phyloP scores from a whole-genome alignment of 1,140 invertebrate species.

The Penaeus vannamei region DNA sequence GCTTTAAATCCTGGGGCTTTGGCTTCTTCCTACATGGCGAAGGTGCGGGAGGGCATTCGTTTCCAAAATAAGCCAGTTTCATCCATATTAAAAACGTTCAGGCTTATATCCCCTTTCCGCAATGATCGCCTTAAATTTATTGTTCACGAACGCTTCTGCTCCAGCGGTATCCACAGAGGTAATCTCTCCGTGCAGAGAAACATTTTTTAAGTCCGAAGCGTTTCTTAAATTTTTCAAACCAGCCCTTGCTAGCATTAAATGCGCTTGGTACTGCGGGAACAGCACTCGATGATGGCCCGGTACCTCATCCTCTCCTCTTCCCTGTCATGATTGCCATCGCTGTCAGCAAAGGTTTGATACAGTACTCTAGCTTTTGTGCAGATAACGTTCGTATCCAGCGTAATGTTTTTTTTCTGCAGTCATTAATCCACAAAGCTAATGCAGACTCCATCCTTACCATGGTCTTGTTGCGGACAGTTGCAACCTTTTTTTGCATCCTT shows the following conservation, averaged over 20 bases:
- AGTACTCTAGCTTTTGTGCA: not conserved
- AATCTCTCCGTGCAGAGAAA: too few species aligned
- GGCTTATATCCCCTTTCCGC: not conserved
- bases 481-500: conserved; percentile 3
- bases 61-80: not conserved
- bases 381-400: not conserved
- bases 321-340: not conserved
- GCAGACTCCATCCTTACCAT: not conserved
- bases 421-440: not conserved
- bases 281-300: too few species aligned
- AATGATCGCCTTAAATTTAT: too few species aligned
- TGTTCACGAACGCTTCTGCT: too few species aligned
- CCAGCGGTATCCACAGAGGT: too few species aligned
- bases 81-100: conserved; percentile 10
- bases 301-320: too few species aligned
- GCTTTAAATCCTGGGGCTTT: too few species aligned
- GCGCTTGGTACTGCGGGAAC: too few species aligned
- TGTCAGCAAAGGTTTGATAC: not conserved
- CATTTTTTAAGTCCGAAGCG: too few species aligned
- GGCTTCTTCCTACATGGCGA: not conserved
- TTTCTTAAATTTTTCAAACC: too few species aligned
- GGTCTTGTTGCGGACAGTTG: not conserved
- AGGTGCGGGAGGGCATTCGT: not conserved
- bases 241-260: too few species aligned
- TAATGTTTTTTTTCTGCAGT: conserved; percentile 6